Percentiles rank a stretch among this genome's conserved stretches.
Evolutionary conservation across 2,888 invertebrate genomes (phyloP).

Genomic region (Polia nebulosa): DNA sequence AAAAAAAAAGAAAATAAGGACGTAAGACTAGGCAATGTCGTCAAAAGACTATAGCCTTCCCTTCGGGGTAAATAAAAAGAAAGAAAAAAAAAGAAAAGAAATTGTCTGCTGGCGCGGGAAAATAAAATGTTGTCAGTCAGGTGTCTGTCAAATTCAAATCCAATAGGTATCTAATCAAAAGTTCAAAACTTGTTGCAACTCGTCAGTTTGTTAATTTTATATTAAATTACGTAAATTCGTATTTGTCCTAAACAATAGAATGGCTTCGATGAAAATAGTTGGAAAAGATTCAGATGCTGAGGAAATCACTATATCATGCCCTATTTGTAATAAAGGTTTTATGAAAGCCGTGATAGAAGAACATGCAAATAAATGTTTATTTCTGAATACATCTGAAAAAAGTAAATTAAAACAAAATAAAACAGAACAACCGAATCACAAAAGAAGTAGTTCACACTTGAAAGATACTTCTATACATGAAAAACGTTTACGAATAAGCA

Average conservation of each 20-base stretch:
- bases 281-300: constrained; percentile 37
- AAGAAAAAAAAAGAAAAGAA: background rate
- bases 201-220: too few species aligned
- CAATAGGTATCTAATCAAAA: too few species aligned
- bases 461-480: constrained; percentile 68
- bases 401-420: constrained; percentile 43
- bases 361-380: constrained; percentile 94
- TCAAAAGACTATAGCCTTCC: too few species aligned
- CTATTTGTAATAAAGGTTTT: constrained; percentile 92
- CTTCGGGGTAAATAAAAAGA: too few species aligned
- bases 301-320: constrained; percentile 85
- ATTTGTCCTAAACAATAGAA: too few species aligned
- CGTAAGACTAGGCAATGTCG: too few species aligned
- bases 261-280: constrained; percentile 55
- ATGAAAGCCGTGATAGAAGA: constrained; percentile 89
- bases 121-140: background rate
- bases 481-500: constrained; percentile 77
- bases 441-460: constrained; percentile 75
- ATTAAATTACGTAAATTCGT: too few species aligned
- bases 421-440: constrained; percentile 67
- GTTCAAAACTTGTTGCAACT: background rate
- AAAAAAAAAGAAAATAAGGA: too few species aligned
- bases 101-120: background rate
- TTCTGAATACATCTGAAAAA: constrained; percentile 87
- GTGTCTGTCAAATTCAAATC: background rate